A percentile compares a stretch with the other conserved stretches of the same genome.
phyloP scores from a whole-genome alignment of 2,797 vertebrate species.

The Poecilia wingei region DNA sequence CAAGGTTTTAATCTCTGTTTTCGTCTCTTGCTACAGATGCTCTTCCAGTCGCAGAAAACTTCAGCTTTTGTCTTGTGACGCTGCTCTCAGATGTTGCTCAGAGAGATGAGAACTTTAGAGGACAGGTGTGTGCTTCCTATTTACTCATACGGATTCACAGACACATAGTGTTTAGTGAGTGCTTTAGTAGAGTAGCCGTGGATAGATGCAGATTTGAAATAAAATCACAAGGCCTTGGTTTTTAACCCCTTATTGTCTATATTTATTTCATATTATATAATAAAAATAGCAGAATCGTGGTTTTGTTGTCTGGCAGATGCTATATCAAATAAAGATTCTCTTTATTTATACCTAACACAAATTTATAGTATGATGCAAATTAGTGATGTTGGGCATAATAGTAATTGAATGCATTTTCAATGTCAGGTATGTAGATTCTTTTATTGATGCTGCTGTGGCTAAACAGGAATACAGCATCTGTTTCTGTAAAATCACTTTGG shows the following conservation, averaged over 20 bases:
- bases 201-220: not conserved
- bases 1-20: not conserved
- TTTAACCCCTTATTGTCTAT: not conserved
- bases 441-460: not conserved
- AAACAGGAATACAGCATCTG: not conserved
- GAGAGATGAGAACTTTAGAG: slow-evolving; percentile 85
- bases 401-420: not conserved
- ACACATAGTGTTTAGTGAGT: not conserved
- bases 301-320: not conserved
- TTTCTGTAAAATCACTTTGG: not conserved
- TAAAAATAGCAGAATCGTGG: not conserved
- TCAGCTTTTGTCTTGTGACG: slow-evolving; percentile 94
- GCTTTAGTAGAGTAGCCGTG: not conserved
- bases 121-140: slow-evolving; percentile 82
- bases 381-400: not conserved
- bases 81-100: slow-evolving; percentile 93
- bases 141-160: not conserved
- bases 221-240: not conserved
- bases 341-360: not conserved
- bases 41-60: slow-evolving; percentile 95
- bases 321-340: not conserved
- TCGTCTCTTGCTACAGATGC: slow-evolving; percentile 74
- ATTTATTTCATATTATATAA: not conserved
- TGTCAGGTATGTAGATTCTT: not conserved
- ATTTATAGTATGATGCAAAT: not conserved